Evolutionary conservation across 2,797 vertebrate species (phyloP).

Genomic region (Balearica regulorum): DNA sequence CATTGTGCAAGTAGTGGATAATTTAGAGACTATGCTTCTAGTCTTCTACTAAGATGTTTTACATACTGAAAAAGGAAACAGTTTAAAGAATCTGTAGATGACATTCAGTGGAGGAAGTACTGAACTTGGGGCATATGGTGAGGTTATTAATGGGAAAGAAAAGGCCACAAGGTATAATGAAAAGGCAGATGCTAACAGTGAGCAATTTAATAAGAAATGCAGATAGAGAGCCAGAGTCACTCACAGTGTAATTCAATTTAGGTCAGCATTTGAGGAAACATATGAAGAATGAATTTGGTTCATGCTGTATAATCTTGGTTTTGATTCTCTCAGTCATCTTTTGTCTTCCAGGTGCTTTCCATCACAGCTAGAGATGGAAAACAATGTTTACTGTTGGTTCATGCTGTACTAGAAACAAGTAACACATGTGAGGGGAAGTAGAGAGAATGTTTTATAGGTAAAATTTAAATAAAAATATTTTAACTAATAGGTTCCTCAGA

Average conservation of each 20-base stretch:
- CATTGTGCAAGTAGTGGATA: background rate
- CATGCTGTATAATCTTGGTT: background rate
- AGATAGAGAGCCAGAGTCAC: constrained; percentile 13
- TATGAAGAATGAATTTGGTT: constrained; percentile 44
- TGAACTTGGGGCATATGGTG: constrained; percentile 15
- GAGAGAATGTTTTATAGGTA: background rate
- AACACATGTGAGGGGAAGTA: background rate
- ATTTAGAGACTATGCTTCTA: background rate
- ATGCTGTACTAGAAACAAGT: background rate
- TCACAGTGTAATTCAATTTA: constrained; percentile 36
- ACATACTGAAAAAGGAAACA: background rate
- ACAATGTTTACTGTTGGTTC: background rate
- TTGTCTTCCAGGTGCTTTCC: constrained; percentile 41
- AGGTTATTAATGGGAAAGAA: constrained; percentile 42
- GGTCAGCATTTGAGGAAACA: constrained; percentile 23
- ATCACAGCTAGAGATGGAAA: background rate
- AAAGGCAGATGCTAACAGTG: constrained; percentile 47
- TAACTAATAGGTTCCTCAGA: background rate
- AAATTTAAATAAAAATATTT: background rate
- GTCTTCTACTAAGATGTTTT: background rate
- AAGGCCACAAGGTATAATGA: constrained; percentile 27
- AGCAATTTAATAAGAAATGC: constrained; percentile 59
- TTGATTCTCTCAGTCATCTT: background rate
- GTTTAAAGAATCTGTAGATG: background rate
- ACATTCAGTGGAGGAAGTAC: background rate